Percentiles rank a stretch among this genome's conserved stretches.
Conservation (phyloP, 2,797 vertebrate genomes). For the Accipiter superciliosus region DNA sequence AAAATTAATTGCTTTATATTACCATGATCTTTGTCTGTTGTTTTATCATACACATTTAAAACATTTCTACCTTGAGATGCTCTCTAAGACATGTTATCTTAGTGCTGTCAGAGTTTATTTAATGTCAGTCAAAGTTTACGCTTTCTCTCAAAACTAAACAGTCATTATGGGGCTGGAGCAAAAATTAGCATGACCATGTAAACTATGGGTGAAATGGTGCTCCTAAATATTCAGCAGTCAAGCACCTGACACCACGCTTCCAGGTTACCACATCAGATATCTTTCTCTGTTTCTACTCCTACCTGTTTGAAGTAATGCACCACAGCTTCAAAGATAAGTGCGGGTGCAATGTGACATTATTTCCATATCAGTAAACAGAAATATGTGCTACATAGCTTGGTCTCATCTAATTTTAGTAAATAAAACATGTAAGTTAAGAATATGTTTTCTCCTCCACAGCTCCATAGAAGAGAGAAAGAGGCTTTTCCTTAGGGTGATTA, state of each 20-base stretch:
- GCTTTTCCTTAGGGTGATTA: background rate
- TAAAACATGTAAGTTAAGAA: background rate
- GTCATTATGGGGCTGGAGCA: background rate
- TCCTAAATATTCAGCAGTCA: background rate
- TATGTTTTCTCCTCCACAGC: background rate
- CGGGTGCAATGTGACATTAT: background rate
- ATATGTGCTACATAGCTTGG: background rate
- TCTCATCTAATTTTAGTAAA: background rate
- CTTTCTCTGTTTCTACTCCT: background rate
- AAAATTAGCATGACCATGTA: background rate
- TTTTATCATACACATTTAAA: background rate
- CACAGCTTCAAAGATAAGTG: background rate
- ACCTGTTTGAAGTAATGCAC: background rate
- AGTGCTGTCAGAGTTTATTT: background rate
- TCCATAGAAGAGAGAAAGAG: background rate
- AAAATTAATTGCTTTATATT: background rate
- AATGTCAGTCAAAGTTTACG: background rate
- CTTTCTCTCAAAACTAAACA: background rate
- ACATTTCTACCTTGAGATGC: background rate
- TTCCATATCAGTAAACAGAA: background rate
- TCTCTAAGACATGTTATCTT: background rate
- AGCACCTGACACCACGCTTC: background rate
- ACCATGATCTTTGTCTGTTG: background rate
- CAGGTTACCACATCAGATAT: constrained; percentile 6
- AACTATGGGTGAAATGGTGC: background rate